Evolutionary conservation across 2,888 invertebrate species (phyloP), one percentile per base, ranked within the genome.

Genomic region (Metellina segmentata): DNA sequence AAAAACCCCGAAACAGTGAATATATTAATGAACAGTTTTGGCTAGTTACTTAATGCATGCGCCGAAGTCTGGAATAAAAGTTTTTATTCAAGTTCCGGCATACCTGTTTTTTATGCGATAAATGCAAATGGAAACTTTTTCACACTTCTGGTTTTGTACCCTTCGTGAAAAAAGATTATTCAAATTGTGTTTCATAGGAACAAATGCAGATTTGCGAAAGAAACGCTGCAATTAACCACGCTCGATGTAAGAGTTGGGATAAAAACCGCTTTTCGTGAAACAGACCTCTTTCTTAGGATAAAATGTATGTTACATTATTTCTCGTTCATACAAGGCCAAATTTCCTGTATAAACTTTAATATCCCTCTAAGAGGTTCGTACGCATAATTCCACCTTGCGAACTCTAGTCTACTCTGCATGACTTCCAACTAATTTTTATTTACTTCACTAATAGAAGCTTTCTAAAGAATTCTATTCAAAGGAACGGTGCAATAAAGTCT

Each of bases 21-120:
- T 91, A 91, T 82, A 91, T 91, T 91, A 91, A 91, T 91, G 91
- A 83, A 91, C 87, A 91, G 86, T 83, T 82, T 83, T 71, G 75
- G 77, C 70, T 82, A 91, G 87, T 87, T 81, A 87, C 87, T 91
- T 91, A 90, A 90, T 87, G 87, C 87, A 70, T 82, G 53, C 90
- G 48, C 34, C 34, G 19, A 53, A 79, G 53, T 61, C n/a, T 79
- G 53, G 72, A 90, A 85, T 71, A 90, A 90, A 85, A 81, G 53
- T 48, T 87, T 91, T 91, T 87, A 86, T 78, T 89, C 51, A 90
- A 78, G 83, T 71, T 52, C 70, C 61, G 72, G 8, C 20, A 74
- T 85, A 77, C 72, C 75, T 86, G n/a, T 91, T 87, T 86, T 78
- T 85, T 53, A 74, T 90, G 52, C 85, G 90, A 77, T 89, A 77